Evolutionary conservation across 2,113 vertebrate genomes (phyloP), one percentile per base, ranked within the genome.

Genomic region (Mus musculus): DNA sequence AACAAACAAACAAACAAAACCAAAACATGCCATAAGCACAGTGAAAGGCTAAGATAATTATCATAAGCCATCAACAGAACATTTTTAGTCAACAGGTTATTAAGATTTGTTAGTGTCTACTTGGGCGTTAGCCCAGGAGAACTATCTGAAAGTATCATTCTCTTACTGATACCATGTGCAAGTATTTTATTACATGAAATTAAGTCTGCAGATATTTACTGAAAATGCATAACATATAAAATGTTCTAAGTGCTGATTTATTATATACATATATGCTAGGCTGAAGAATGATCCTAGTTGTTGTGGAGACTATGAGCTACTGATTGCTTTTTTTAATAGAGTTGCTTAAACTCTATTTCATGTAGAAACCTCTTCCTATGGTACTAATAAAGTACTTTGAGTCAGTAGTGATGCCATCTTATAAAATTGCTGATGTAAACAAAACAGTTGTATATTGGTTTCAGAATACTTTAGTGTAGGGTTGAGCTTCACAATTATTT

Each of bases 201-300:
- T 96, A 85, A 67, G 61, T 56, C 61, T 97, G 65, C 69, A 96
- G 63, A 94, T 96, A 84, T 84, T 96, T 95, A 87, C 65, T 96
- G 65, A 95, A 22, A 77, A 30, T 91, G 49, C 92, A 59, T 93
- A 96, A 63, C 36, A 81, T 88, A 56, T 87, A 78, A 96, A 65
- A 39, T 95, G 30, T 90, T 93, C 28, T 90, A 88, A 91, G 78
- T 93, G 71, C 65, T 86, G 5, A 30, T 90, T 96, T 52, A 71
- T 94, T 87, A 76, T 88, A 9, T 59, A 93, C 33, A 96, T 93
- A 71, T 96, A 42, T 88, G 28, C 75, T 81, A 89, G 42, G 7
- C 42, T 96, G 0, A 91, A n/a, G 9, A 72, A 1, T 94, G 86
- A 52, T 93, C 54, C 54, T n/a, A 54, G 28, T 63, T 88, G 7